Base-by-base conservation (phyloP, 2,113 vertebrate species). In the Laterallus jamaicensis region DNA sequence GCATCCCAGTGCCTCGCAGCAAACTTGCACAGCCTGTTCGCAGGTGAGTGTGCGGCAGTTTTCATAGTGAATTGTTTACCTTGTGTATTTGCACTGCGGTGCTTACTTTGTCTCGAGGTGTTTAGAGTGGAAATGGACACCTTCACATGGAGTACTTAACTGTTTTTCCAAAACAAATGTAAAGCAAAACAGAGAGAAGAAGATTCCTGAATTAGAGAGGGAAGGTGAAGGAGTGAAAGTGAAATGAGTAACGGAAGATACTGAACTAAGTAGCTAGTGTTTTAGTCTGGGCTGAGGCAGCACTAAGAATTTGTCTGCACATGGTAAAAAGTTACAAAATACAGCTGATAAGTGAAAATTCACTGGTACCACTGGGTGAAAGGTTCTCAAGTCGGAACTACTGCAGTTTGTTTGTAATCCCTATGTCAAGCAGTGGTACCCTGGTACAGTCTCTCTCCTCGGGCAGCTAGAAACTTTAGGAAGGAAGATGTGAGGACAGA, bases 11-110 rank as follows among this genome's bases (percentile, higher is more conserved):
- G 98, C 99, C 99, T 97, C 99, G 99, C 74, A 99, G 99, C 98
- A 99, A 99, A 96, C 98, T 99, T 98, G 99, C 98, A 96, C 99
- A 99, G 90, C 99, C 99, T 82, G 98, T 99, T 83, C 99, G 99
- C 97, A 99, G 99, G 99, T 99, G 96, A 96, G 98, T 95, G 63
- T 50, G 35, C 66, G 60, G 35, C 10, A 15, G 29, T 10, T 70
- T 39, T 62, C 24, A 4, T 29, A 31, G 17, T 17, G 0, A 16
- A 19, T 60, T 81, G 29, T 52, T 22, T 21, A 28, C 3, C 0
- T 15, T 24, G 2, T 54, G 12, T 85, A 4, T 77, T 42, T 56
- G 42, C 55, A 35, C 62, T 82, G 63, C 14, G 10, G 5, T 21
- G 50, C 28, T 62, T 66, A 31, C 10, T 77, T 77, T 78, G 47